Evolutionary conservation across 2,888 invertebrate species (phyloP).

Genomic region (Lumbricus terrestris): DNA sequence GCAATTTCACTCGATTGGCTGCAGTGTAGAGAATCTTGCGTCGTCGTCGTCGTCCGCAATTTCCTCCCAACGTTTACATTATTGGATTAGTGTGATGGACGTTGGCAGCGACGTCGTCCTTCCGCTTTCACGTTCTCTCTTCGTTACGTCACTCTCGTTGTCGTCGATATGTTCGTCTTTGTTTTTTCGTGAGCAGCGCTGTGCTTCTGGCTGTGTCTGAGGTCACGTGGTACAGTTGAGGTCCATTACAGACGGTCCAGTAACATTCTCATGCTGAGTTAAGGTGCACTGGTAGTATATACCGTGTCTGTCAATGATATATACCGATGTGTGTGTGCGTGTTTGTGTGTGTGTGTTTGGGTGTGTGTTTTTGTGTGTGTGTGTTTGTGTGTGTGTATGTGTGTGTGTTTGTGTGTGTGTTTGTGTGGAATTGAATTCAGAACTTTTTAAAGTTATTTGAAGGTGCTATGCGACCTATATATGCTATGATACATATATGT

Average conservation of each 20-base stretch:
- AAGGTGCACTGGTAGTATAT: neutral
- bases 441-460: neutral
- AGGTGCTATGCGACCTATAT: neutral
- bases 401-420: too few species aligned
- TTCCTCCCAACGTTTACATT: neutral
- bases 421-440: neutral
- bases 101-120: too few species aligned
- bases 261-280: neutral
- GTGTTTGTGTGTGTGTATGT: too few species aligned
- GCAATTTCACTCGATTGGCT: neutral
- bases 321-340: neutral
- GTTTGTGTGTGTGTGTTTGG: too few species aligned
- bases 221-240: neutral
- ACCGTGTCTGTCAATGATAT: neutral
- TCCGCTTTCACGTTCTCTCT: neutral
- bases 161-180: neutral
- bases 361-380: too few species aligned
- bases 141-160: too few species aligned
- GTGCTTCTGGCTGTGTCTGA: neutral
- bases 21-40: neutral
- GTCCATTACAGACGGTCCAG: too few species aligned
- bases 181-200: neutral
- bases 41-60: too few species aligned
- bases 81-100: neutral
- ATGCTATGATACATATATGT: too few species aligned